A percentile compares a stretch with the other conserved stretches of the same genome.
Conservation (phyloP, 2,113 vertebrate species). For the Stomatorhinus ivindoensis region DNA sequence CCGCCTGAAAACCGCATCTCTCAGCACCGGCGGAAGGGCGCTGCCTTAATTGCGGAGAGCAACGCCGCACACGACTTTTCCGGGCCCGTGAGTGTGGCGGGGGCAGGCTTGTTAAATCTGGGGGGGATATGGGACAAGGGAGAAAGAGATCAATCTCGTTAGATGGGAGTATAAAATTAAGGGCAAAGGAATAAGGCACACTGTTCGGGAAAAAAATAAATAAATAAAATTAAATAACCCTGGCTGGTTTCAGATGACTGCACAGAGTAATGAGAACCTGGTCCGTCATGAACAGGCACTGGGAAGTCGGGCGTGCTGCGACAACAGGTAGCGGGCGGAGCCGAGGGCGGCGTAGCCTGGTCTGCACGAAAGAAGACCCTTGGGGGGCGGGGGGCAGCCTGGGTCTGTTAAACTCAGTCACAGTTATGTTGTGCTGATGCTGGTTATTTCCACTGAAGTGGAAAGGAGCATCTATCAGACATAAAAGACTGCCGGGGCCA, state of each 20-base stretch:
- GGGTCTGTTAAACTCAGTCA: background rate
- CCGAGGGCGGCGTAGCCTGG: background rate
- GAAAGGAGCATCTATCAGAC: background rate
- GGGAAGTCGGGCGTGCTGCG: background rate
- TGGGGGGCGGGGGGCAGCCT: background rate
- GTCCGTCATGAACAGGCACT: slow-evolving; percentile 5
- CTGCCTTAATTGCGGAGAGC: background rate
- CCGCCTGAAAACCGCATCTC: background rate
- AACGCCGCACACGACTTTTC: background rate
- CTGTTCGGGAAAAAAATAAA: background rate
- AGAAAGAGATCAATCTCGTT: slow-evolving; percentile 15
- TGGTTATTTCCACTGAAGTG: background rate
- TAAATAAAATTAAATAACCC: slow-evolving; percentile 7
- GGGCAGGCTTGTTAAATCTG: background rate
- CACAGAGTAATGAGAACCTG: slow-evolving; percentile 15
- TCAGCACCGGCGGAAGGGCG: background rate
- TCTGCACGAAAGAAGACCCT: background rate
- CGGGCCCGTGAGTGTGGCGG: background rate
- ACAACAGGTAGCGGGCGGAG: background rate
- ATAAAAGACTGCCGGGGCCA: background rate
- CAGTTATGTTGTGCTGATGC: background rate
- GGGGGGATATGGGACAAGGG: background rate
- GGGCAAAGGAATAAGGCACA: slow-evolving; percentile 11
- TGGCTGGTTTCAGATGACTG: slow-evolving; percentile 19
- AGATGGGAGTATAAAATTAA: slow-evolving; percentile 19